Conservation (phyloP, 1,140 invertebrate genomes). For the Atta colombica region DNA sequence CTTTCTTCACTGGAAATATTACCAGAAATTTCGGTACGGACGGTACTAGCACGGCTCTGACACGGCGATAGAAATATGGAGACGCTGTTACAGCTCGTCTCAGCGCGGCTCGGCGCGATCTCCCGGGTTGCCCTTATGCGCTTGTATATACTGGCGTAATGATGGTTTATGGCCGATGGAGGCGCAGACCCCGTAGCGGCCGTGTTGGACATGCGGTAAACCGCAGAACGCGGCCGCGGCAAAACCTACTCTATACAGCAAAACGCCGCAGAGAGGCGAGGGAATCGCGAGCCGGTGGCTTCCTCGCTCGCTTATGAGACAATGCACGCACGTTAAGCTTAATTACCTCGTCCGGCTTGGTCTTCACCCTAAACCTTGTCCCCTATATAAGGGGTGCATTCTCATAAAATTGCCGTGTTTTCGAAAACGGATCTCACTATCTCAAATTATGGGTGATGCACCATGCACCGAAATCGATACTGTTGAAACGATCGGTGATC, state of each 20-base stretch:
- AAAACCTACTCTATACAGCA: constrained; percentile 73
- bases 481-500: not conserved
- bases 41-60: constrained; percentile 31
- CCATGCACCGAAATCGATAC: not conserved
- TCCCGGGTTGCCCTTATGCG: constrained; percentile 64
- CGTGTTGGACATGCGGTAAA: constrained; percentile 86
- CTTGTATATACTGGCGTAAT: constrained; percentile 83
- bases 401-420: constrained; percentile 59
- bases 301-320: constrained; percentile 46
- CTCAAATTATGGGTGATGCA: constrained; percentile 26
- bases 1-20: constrained; percentile 64
- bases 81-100: constrained; percentile 1
- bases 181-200: constrained; percentile 71
- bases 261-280: constrained; percentile 60
- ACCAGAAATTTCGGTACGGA: constrained; percentile 67
- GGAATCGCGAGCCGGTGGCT: constrained; percentile 58
- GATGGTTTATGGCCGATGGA: constrained; percentile 80
- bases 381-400: not conserved
- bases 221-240: constrained; percentile 83
- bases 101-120: constrained; percentile 24
- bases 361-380: constrained; percentile 33
- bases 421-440: constrained; percentile 30
- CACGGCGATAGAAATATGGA: constrained; percentile 11
- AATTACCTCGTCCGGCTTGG: constrained; percentile 75
- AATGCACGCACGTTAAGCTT: constrained; percentile 73